phyloP scores from a whole-genome alignment of 2,888 invertebrate species.

The Lithosia quadra region DNA sequence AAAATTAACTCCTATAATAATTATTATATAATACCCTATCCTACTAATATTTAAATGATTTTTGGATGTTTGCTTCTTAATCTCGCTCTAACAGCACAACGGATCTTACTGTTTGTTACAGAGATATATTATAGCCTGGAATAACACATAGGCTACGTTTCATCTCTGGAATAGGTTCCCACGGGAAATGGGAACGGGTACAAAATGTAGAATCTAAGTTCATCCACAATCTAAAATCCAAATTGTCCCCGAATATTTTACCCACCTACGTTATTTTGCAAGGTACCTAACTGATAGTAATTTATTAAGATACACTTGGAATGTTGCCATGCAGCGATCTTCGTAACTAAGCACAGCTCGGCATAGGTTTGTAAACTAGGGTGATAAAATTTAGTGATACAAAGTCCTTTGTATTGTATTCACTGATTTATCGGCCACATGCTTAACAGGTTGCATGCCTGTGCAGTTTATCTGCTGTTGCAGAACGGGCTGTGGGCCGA shows the following conservation, averaged over 20 bases:
- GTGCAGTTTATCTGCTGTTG: conserved; percentile 59
- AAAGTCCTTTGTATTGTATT: conserved; percentile 56
- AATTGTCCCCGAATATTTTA: neutral
- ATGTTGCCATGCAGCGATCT: conserved; percentile 32
- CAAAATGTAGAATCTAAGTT: no score
- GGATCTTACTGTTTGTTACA: no score
- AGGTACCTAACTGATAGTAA: conserved; percentile 14
- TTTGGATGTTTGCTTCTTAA: no score
- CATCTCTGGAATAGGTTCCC: no score
- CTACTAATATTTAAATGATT: no score
- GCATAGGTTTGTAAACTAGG: conserved; percentile 40
- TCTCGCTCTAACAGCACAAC: no score
- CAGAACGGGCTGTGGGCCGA: conserved; percentile 36
- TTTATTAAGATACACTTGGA: conserved; percentile 34
- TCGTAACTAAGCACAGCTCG: conserved; percentile 33
- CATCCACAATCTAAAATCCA: no score
- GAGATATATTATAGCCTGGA: no score
- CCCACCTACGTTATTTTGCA: neutral
- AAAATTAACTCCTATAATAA: no score
- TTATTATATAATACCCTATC: no score
- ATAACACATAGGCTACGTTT: no score
- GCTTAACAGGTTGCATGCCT: conserved; percentile 65
- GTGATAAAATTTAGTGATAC: conserved; percentile 45
- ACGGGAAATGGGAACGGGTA: no score
- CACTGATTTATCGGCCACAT: conserved; percentile 67